A percentile compares a stretch with the other conserved stretches of the same genome.
Conservation (phyloP, 64 coral and sea anemone species). For the Anthopleura sola region DNA sequence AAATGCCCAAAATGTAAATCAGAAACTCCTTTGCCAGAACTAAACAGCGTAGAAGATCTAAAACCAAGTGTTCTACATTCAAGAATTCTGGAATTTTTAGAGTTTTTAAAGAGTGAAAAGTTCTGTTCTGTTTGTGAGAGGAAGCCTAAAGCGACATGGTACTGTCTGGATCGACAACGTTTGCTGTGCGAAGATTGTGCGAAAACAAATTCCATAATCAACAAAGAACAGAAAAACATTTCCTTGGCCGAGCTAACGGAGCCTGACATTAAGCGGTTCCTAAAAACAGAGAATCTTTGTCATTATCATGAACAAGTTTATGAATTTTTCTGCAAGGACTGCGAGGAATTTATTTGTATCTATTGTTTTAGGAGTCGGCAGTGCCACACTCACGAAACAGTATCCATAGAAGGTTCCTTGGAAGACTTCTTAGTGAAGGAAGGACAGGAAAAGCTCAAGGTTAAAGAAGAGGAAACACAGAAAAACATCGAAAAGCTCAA, state of each 20-base stretch:
- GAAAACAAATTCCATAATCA: background rate
- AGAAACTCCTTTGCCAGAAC: background rate
- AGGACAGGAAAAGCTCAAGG: background rate
- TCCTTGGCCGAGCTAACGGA: background rate
- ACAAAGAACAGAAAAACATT: background rate
- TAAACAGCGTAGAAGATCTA: background rate
- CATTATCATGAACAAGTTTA: background rate
- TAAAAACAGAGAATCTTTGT: background rate
- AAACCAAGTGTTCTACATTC: background rate
- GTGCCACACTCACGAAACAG: background rate
- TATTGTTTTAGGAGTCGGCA: background rate
- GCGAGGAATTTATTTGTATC: background rate
- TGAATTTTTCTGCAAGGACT: slow-evolving; percentile 9
- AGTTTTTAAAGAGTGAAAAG: background rate
- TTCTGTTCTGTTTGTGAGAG: background rate
- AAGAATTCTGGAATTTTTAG: background rate
- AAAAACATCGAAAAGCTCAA: background rate
- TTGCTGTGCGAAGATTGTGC: background rate
- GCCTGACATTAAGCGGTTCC: background rate
- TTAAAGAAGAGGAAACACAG: background rate
- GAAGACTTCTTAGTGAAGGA: background rate
- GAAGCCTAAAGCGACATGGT: background rate
- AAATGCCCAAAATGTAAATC: background rate
- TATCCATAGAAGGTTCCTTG: background rate
- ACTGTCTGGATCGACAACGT: background rate